A percentile compares a stretch with the other conserved stretches of the same genome.
Evolutionary conservation across 2,888 invertebrate species (phyloP).

Genomic region (Platypus cylindrus): DNA sequence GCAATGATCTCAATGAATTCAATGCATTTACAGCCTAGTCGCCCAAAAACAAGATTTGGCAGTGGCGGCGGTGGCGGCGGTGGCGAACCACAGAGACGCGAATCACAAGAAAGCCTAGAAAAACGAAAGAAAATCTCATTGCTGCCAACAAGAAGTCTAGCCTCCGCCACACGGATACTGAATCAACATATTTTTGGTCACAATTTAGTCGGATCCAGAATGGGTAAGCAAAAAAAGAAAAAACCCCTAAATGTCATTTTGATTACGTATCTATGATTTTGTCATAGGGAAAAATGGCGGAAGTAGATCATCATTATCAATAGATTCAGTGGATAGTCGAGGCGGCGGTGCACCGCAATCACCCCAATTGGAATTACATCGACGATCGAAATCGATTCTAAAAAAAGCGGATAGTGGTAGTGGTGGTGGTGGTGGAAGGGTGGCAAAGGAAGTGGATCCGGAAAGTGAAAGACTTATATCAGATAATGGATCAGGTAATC

Average conservation of each 20-base stretch:
- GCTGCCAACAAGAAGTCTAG: slow-evolving; percentile 51
- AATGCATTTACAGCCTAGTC: background rate
- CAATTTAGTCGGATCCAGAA: slow-evolving; percentile 38
- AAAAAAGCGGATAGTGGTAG: slow-evolving; percentile 54
- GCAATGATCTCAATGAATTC: no score
- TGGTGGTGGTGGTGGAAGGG: slow-evolving; percentile 35
- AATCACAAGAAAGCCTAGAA: slow-evolving; percentile 44
- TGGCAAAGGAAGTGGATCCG: slow-evolving; percentile 46
- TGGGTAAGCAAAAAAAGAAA: slow-evolving; percentile 24
- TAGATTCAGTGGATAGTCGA: slow-evolving; percentile 52
- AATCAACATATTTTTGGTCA: slow-evolving; percentile 63
- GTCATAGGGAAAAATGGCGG: slow-evolving; percentile 41
- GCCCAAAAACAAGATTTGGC: slow-evolving; percentile 2
- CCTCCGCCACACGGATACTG: slow-evolving; percentile 57
- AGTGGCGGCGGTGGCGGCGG: slow-evolving; percentile 37
- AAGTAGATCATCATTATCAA: slow-evolving; percentile 53
- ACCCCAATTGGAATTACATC: slow-evolving; percentile 51
- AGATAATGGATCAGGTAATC: slow-evolving; percentile 43
- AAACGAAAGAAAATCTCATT: slow-evolving; percentile 41
- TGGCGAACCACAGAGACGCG: slow-evolving; percentile 35
- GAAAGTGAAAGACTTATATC: slow-evolving; percentile 64
- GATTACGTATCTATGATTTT: background rate
- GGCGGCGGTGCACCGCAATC: slow-evolving; percentile 32
- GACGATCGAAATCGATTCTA: slow-evolving; percentile 61
- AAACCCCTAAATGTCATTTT: background rate